Evolutionary conservation across 2,113 vertebrate species (phyloP), one percentile per base, ranked within the genome.

Genomic region (Pimephales promelas): DNA sequence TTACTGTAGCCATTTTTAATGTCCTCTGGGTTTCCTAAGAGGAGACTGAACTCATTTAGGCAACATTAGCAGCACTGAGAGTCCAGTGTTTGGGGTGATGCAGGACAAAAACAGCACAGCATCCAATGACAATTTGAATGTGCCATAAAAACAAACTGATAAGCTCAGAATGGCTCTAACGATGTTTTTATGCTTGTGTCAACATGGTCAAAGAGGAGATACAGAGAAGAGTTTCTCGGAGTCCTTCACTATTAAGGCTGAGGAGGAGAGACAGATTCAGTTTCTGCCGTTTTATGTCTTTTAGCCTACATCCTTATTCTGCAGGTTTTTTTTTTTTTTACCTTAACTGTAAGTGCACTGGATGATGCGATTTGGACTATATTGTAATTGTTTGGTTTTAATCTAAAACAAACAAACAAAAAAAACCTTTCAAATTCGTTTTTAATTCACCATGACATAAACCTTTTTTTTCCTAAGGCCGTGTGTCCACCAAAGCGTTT

Each of bases 181-280:
- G 54, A 77, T 36, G 76, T 28, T 45, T 61, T 78, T 61, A 78
- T 78, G 56, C 76, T 61, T 61, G 34, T 78, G 76, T 78, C n/a
- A 78, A 78, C 56, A 62, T 26, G 56, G 14, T 24, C 49, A 77
- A 57, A 52, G 6, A 3, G 43, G n/a, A 26, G 22, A 14, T 28
- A 22, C 28, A 71, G 28, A 13, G 10, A 36, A 45, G 28, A 75
- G 1, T 2, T 36, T 10, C 4, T 4, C 61, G 36, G 10, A 26
- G n/a, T 26, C 3, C 28, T 18, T 59, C 22, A 24, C 56, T 24
- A 59, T 24, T 24, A 59, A 59, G n/a, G 9, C 56, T 59, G 56
- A 24, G 3, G 56, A 24, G 9, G 56, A 59, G 18, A 7, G 52
- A 54, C 5, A 8, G 6, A 22, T 56, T 20, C 5, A 56, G 10